These are phyloP conservation scores for Notechis scutatus DNA, from an alignment of 2,113 vertebrate species.

Conservation along the genomic window DNA sequence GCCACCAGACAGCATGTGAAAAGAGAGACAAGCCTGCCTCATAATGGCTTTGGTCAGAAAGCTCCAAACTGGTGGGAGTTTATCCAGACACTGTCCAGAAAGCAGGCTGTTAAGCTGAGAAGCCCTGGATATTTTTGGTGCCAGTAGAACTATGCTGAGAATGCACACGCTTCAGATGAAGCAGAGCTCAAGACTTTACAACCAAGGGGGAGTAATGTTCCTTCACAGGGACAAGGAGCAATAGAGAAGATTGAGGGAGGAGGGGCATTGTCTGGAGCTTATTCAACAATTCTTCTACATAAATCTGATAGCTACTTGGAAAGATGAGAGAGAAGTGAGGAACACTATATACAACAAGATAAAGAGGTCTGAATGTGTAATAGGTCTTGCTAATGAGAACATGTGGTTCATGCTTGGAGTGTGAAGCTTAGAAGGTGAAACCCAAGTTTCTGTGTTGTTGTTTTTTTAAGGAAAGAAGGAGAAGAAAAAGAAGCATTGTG, in stretches of 20 bases:
- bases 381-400: background rate
- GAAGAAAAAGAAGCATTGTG: background rate
- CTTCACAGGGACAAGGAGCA: accelerated
- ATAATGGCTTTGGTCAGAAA: slow-evolving; percentile 57
- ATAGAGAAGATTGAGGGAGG: background rate
- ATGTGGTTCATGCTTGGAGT: background rate
- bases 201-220: background rate
- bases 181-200: background rate
- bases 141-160: slow-evolving; percentile 43
- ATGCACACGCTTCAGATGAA: background rate
- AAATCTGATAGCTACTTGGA: background rate
- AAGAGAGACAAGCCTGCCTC: slow-evolving; percentile 52
- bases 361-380: background rate
- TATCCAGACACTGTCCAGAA: slow-evolving; percentile 35
- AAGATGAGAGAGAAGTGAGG: background rate
- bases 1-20: slow-evolving; percentile 44
- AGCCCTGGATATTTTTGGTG: slow-evolving; percentile 20
- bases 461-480: background rate
- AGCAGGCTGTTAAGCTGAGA: slow-evolving; percentile 33
- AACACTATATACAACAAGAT: background rate
- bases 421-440: background rate
- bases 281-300: background rate
- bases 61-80: slow-evolving; percentile 44
- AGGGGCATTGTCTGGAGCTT: background rate
- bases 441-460: background rate